Evolutionary conservation across 2,797 vertebrate species (phyloP).

Genomic region (Lophotriccus pileatus): DNA sequence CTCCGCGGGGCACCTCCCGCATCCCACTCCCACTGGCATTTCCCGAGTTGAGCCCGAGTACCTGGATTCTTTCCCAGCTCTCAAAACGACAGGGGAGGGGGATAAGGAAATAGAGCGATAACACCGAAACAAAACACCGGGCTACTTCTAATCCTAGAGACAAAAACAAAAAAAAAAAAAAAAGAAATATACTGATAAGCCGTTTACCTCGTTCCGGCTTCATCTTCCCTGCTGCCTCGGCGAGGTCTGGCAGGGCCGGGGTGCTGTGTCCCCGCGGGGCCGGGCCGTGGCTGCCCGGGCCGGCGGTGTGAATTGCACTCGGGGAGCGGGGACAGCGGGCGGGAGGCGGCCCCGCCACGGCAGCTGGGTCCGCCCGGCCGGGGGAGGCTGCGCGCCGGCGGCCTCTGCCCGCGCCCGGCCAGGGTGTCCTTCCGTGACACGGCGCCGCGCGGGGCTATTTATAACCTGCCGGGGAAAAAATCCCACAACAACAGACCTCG

Average conservation of each 20-base stretch:
- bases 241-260: neutral
- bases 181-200: neutral
- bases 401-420: slow-evolving; percentile 38
- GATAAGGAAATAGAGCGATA: neutral
- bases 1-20: neutral
- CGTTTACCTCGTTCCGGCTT: slow-evolving; percentile 94
- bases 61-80: neutral
- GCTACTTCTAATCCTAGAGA: neutral
- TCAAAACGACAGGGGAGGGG: neutral
- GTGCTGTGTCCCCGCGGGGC: neutral
- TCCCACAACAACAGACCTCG: slow-evolving; percentile 40
- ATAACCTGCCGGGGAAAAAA: slow-evolving; percentile 66
- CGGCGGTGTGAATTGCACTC: neutral
- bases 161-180: neutral
- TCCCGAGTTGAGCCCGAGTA: neutral
- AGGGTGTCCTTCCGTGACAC: slow-evolving; percentile 73
- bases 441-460: slow-evolving; percentile 66
- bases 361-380: slow-evolving; percentile 43
- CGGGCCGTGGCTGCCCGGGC: neutral
- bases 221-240: slow-evolving; percentile 74
- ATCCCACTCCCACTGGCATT: neutral
- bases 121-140: neutral
- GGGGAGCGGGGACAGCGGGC: neutral
- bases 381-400: neutral
- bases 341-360: neutral